Conservation (phyloP, 37 sponge, comb jelly and placozoan species). For the Dysidea cf. avara region DNA sequence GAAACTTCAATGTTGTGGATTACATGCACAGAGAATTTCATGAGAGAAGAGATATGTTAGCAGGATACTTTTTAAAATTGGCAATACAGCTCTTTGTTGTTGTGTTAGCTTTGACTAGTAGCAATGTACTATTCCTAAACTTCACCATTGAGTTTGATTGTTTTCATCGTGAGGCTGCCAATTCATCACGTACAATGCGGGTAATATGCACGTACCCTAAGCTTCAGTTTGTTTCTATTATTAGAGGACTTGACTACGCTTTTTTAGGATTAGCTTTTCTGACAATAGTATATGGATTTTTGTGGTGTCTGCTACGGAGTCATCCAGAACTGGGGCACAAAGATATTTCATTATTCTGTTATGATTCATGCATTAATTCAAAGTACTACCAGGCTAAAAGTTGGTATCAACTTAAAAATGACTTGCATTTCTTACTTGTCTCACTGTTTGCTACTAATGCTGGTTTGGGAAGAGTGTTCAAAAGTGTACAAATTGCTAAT, state of each 20-base stretch:
- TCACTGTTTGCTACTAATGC: conserved; percentile 14
- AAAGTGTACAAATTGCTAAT: conserved; percentile 6
- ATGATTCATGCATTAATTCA: conserved; percentile 4
- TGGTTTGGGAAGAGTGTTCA: conserved; percentile 11
- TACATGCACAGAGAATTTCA: conserved; percentile 11
- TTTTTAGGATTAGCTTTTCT: not conserved
- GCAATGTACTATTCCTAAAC: not conserved
- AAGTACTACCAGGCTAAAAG: conserved; percentile 2
- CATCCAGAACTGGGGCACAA: conserved; percentile 6
- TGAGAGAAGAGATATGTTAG: not conserved
- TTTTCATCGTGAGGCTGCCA: not conserved
- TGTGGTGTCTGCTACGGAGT: no score
- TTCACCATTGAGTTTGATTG: not conserved
- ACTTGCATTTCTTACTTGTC: conserved; percentile 7
- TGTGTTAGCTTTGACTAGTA: no score
- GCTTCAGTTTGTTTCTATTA: conserved; percentile 2
- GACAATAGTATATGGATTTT: not conserved
- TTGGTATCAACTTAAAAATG: not conserved
- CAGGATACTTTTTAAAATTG: conserved; percentile 10
- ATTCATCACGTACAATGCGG: not conserved
- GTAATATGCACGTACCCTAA: not conserved
- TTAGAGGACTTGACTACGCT: not conserved
- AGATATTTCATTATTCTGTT: conserved; percentile 1
- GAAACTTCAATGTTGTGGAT: conserved; percentile 6
- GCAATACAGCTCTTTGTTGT: no score